A percentile compares a stretch with the other conserved stretches of the same genome.
phyloP scores from a whole-genome alignment of 2,888 invertebrate genomes.

The Nomada hirtipes region DNA sequence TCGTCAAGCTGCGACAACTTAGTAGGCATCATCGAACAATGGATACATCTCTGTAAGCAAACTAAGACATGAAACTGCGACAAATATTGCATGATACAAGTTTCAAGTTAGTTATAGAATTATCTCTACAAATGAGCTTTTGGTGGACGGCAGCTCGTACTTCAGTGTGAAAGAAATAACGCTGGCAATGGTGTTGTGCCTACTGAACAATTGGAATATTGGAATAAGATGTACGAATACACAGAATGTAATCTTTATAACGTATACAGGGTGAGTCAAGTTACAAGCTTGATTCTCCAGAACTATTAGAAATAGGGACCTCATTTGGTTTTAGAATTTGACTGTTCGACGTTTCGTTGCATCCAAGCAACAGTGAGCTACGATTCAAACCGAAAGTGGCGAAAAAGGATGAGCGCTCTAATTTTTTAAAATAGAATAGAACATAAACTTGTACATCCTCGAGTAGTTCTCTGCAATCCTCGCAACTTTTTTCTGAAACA shows the following conservation, averaged over 20 bases:
- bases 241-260: not conserved
- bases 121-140: not conserved
- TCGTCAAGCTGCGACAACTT: conserved; percentile 23
- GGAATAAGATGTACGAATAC: not conserved
- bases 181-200: not conserved
- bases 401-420: no score
- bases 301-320: no score
- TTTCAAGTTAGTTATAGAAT: conserved; percentile 20
- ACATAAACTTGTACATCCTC: no score
- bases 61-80: conserved; percentile 17
- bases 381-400: no score
- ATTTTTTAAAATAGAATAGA: no score
- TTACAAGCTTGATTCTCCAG: no score
- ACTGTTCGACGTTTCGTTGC: no score
- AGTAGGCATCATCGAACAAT: conserved; percentile 3
- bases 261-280: no score
- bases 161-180: not conserved
- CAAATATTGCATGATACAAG: conserved; percentile 19
- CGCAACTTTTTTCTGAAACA: no score
- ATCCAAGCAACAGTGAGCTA: no score
- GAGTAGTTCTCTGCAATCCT: no score
- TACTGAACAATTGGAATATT: not conserved
- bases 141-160: not conserved
- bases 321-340: no score
- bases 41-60: conserved; percentile 30